Base-by-base conservation (phyloP, 1,140 invertebrate species). In the Scylla paramamosain region DNA sequence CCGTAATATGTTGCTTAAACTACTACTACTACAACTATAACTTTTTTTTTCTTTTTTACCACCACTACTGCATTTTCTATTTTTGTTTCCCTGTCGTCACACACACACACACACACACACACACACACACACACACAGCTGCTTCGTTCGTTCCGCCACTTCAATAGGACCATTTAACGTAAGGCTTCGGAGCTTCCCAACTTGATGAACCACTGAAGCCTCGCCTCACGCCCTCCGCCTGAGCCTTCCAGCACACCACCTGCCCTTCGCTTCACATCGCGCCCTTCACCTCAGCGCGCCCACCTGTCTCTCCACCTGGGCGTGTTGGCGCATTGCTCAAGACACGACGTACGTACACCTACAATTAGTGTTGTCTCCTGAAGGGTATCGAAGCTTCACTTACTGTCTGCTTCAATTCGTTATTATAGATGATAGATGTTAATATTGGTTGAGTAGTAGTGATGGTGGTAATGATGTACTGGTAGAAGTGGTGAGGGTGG, bases 101-200 rank as follows among this genome's bases (percentile, higher is more conserved):
- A n/a, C 84, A 8, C 84, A 67, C 90, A 0, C 90, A 67, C 45
- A 29, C 52, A 67, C 90, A 48, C 52, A 67, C 48, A 87, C 84
- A 87, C 86, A 32, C 29, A 88, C 86, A 88, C 86, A 88, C 86
- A 88, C 86, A 88, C 86, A 88, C 86, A 88, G 16, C 10, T 29
- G n/a, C 83, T 29, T 32, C 83, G 32, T 14, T 29, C 83, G 31
- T 32, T 12, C 83, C 83, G 10, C 52, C 52, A 12, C 16, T 8
- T 14, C 52, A 59, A 59, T 12, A 59, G 16, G 12, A 59, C 52
- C 52, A 59, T 59, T 59, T 59, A 59, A 59, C 10, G 52, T 12
- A 12, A 59, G 52, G 52, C 10, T 59, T 59, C 52, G 10, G 12
- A 1, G 16, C 16, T 20, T 59, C 52, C 2, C 52, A 20, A 2